phyloP scores from a whole-genome alignment of 2,113 vertebrate genomes.

The Muntiacus reevesi region DNA sequence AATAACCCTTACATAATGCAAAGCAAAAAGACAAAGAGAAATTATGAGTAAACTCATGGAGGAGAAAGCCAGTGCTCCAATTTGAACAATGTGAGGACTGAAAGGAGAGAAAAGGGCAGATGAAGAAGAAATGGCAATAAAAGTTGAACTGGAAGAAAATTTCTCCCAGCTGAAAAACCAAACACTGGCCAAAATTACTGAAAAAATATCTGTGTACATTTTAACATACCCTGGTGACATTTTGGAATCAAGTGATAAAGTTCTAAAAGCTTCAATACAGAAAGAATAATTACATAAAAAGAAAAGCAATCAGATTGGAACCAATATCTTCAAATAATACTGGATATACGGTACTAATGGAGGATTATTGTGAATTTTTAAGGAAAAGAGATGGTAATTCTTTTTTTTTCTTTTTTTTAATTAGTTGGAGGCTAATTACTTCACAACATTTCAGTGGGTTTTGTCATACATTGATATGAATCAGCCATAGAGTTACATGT shows the following conservation, averaged over 20 bases:
- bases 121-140: neutral
- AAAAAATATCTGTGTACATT: neutral
- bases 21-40: neutral
- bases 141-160: neutral
- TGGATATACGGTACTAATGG: neutral
- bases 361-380: neutral
- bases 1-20: neutral
- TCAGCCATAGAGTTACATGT: too few species aligned
- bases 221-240: neutral
- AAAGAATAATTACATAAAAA: slow-evolving; percentile 15
- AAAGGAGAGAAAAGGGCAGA: neutral
- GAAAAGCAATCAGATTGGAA: neutral
- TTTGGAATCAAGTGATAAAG: slow-evolving; percentile 30
- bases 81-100: neutral
- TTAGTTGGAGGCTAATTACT: too few species aligned
- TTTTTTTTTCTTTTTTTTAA: too few species aligned
- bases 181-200: slow-evolving; percentile 16
- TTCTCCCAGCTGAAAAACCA: neutral
- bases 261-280: neutral
- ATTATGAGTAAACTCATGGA: neutral
- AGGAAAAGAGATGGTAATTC: neutral
- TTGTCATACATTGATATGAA: too few species aligned
- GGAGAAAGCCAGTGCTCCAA: neutral
- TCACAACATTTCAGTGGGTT: too few species aligned
- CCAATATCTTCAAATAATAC: neutral